Base-by-base conservation (phyloP, 2,888 invertebrate genomes). In the Polia nebulosa region DNA sequence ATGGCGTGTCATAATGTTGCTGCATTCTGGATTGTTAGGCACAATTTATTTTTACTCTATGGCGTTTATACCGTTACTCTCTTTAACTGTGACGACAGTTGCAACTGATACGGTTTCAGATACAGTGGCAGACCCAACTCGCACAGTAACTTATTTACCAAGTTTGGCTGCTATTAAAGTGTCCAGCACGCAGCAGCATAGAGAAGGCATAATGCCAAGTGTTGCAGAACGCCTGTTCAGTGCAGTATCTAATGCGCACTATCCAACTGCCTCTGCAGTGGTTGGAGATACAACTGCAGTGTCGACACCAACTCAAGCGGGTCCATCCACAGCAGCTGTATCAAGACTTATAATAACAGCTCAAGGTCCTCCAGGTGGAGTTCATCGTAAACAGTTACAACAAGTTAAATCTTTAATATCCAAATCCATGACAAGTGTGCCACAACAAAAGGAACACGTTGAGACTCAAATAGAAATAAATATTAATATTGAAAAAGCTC, bases 111-210 rank as follows among this genome's bases (percentile, higher is more conserved):
- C 34, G 27, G 65, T 7, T 36, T 22, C 11, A 8, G 53, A 22
- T 20, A 9, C 8, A 15, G 52, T 52, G 15, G 5, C 53, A 15
- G 93, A 93, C 57, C 88, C 91, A 36, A 93, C 92, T 32, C 90
- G 91, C 44, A 94, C 94, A 22, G 92, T 95, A 8, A 92, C 94
- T 11, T 95, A 92, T 83, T 89, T 95, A 78, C 95, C 95, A 58
- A 95, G 87, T 77, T 74, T 94, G 72, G 86, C 85, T 63, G 83
- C 61, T 32, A 45, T 90, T 41, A 86, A 81, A 71, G 36, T 44
- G 85, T 55, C 60, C 85, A 36, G 88, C 91, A n/a, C n/a, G n/a
- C n/a, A 80, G 82, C 15, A 64, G n/a, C 88, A 80, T 70, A 60
- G 63, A 85, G 77, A 84, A 69, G 71, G 41, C 27, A 17, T 67